Conservation (phyloP, 2,888 invertebrate species). For the Ceratothoa steindachneri region DNA sequence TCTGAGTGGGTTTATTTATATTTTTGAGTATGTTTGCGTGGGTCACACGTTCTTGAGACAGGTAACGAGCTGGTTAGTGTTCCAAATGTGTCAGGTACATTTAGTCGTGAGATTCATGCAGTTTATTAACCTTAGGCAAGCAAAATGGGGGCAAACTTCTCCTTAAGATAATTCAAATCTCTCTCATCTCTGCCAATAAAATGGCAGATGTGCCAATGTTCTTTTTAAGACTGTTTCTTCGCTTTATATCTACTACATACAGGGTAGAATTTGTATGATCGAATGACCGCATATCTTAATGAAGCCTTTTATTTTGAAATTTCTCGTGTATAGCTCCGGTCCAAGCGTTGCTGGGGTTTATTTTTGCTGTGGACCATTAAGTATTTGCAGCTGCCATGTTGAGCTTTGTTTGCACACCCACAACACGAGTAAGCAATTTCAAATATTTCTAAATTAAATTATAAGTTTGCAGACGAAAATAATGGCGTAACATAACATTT, state of each 20-base stretch:
- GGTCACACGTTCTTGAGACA: not conserved
- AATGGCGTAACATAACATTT: not conserved
- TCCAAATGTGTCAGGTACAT: constrained; percentile 6
- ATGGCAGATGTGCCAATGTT: not conserved
- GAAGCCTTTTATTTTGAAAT: not conserved
- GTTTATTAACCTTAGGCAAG: not conserved
- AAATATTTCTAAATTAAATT: not conserved
- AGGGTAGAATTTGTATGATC: no score
- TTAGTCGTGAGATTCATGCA: not conserved
- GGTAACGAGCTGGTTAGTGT: no score
- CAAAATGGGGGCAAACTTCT: not conserved
- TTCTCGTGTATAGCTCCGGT: not conserved
- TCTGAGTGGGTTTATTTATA: no score
- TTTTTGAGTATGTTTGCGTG: not conserved
- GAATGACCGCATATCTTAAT: no score
- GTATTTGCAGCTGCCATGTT: not conserved
- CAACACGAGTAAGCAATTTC: not conserved
- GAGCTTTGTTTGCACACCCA: not conserved
- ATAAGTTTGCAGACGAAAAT: not conserved
- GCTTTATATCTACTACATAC: no score
- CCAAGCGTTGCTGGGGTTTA: not conserved
- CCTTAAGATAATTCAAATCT: not conserved
- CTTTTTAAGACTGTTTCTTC: not conserved
- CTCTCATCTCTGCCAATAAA: not conserved
- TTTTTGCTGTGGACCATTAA: not conserved